phyloP scores from a whole-genome alignment of 2,888 invertebrate genomes.

The Drosophila trichaetosa region DNA sequence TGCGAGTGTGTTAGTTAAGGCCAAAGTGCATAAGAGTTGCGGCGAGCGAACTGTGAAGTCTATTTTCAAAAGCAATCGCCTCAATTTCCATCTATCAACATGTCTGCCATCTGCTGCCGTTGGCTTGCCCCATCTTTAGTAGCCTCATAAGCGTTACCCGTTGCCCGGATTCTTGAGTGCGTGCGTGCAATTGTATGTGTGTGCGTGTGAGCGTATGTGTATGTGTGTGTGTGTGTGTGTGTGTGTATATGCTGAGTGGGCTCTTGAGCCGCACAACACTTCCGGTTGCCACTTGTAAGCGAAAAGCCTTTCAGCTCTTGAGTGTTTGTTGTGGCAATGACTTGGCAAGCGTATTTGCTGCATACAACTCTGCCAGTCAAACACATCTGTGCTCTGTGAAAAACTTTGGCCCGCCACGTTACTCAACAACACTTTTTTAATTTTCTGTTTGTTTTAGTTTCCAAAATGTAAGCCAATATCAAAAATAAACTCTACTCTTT shows the following conservation, averaged over 20 bases:
- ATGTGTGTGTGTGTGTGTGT: conserved; percentile 15
- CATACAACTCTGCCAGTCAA: conserved; percentile 25
- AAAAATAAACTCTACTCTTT: background rate
- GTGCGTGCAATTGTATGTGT: conserved; percentile 13
- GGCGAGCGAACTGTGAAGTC: conserved; percentile 36
- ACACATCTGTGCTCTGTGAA: conserved; percentile 8
- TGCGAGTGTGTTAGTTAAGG: background rate
- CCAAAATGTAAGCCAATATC: background rate
- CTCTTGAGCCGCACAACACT: conserved; percentile 79
- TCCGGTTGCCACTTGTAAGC: conserved; percentile 78
- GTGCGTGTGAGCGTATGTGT: conserved; percentile 17
- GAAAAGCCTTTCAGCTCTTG: conserved; percentile 79
- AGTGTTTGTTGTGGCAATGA: conserved; percentile 73
- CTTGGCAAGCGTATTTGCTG: conserved; percentile 52
- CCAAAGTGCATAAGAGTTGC: conserved; percentile 44
- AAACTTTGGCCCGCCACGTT: too few species aligned
- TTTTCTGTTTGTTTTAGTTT: background rate
- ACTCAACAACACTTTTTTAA: background rate
- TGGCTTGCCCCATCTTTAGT: conserved; percentile 3
- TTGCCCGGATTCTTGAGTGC: conserved; percentile 20
- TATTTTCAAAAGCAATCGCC: conserved; percentile 73
- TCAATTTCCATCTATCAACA: conserved; percentile 80
- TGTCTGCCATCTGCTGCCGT: conserved; percentile 64
- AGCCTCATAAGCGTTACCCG: background rate
- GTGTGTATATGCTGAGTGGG: conserved; percentile 64